phyloP scores from a whole-genome alignment of 2,888 invertebrate species.

The Torymus auratus region DNA sequence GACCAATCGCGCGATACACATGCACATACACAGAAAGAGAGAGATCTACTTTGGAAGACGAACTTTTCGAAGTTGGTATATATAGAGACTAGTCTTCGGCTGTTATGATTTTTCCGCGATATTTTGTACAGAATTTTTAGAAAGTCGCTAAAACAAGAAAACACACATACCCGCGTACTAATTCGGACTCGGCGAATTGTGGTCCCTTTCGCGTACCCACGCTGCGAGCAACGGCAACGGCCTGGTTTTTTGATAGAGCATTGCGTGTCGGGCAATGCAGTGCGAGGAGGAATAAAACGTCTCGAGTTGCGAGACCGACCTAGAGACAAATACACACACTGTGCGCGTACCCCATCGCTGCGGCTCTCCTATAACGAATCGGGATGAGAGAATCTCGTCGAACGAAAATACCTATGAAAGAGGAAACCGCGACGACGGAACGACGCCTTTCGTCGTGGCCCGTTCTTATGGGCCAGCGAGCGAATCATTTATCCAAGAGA shows the following conservation, averaged over 20 bases:
- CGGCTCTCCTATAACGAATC: neutral
- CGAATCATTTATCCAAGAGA: slow-evolving; percentile 11
- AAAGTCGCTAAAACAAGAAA: slow-evolving; percentile 1
- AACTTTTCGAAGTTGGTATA: neutral
- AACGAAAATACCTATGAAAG: neutral
- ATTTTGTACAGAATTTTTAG: slow-evolving; percentile 47
- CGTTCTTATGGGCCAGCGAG: neutral
- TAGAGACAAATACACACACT: too few relatives aligned
- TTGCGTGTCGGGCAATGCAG: slow-evolving; percentile 10
- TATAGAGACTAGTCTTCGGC: neutral
- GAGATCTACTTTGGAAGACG: neutral
- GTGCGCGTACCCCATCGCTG: slow-evolving; percentile 1
- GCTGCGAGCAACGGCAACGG: slow-evolving; percentile 9
- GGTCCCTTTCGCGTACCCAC: neutral
- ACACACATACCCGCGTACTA: neutral
- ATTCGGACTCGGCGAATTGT: too few relatives aligned
- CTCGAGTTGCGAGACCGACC: neutral
- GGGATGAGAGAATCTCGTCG: neutral
- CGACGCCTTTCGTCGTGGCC: neutral
- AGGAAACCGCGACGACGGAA: neutral
- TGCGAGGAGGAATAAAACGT: neutral
- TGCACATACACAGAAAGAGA: too few relatives aligned
- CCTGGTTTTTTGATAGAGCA: neutral
- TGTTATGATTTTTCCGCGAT: slow-evolving; percentile 38
- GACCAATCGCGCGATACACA: neutral